These are phyloP conservation scores for Aleiodes sp. DNA, from an alignment of 1,140 invertebrate species.

Conservation along the genomic window DNA sequence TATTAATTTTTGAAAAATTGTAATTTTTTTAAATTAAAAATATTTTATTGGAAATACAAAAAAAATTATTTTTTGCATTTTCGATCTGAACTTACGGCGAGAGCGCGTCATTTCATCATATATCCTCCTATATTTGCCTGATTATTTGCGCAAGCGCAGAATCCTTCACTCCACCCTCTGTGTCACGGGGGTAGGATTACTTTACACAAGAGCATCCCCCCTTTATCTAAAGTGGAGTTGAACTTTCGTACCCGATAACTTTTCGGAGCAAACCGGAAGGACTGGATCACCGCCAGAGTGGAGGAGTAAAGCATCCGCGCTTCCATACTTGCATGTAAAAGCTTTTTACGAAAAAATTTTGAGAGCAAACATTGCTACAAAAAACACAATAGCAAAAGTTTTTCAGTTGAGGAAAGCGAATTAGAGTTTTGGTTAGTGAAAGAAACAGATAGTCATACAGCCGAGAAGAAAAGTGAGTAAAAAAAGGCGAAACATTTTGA, in stretches of 20 bases:
- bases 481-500: neutral
- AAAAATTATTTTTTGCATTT: too few relatives aligned
- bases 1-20: too few relatives aligned
- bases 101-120: too few relatives aligned
- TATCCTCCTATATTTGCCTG: too few relatives aligned
- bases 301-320: neutral
- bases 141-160: neutral
- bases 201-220: neutral
- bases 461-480: neutral
- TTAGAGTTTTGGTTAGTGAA: neutral
- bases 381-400: neutral
- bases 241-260: constrained; percentile 12
- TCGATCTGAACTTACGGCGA: too few relatives aligned
- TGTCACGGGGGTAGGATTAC: neutral
- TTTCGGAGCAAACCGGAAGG: constrained; percentile 15
- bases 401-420: too few relatives aligned
- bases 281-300: too few relatives aligned
- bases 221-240: constrained; percentile 4
- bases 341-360: neutral
- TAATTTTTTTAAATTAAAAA: too few relatives aligned
- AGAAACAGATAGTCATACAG: neutral
- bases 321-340: constrained; percentile 3
- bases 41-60: too few relatives aligned
- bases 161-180: neutral
- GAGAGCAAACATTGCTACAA: neutral